Percentiles rank a stretch among this genome's conserved stretches.
Conservation (phyloP, 2,888 invertebrate species). For the Mantis religiosa region DNA sequence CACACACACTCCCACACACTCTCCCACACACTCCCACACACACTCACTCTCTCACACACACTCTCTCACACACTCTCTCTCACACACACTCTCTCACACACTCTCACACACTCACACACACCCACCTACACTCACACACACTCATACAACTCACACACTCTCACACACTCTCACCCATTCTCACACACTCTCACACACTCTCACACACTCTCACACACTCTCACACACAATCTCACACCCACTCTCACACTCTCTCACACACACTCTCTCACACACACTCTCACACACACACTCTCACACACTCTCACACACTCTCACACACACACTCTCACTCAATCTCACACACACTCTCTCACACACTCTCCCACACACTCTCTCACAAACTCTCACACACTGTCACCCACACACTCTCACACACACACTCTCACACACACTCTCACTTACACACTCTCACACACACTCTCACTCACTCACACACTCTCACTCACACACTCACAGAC, state of each 20-base stretch:
- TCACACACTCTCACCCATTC: no score
- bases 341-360: slow-evolving; percentile 21
- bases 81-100: neutral
- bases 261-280: neutral
- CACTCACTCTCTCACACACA: neutral
- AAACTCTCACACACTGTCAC: no score
- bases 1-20: no score
- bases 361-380: no score
- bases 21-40: no score
- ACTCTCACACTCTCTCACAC: neutral
- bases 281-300: neutral
- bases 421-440: slow-evolving; percentile 2
- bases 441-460: neutral
- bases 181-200: neutral
- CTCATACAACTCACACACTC: no score
- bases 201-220: neutral
- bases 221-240: neutral
- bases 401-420: no score
- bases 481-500: no score
- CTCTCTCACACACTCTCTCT: neutral
- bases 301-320: slow-evolving; percentile 11
- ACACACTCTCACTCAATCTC: slow-evolving; percentile 21
- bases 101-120: neutral
- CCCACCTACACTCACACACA: no score
- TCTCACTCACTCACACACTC: no score